Evolutionary conservation across 1,140 invertebrate genomes (phyloP).

Genomic region (Aphelenchoides avenae): DNA sequence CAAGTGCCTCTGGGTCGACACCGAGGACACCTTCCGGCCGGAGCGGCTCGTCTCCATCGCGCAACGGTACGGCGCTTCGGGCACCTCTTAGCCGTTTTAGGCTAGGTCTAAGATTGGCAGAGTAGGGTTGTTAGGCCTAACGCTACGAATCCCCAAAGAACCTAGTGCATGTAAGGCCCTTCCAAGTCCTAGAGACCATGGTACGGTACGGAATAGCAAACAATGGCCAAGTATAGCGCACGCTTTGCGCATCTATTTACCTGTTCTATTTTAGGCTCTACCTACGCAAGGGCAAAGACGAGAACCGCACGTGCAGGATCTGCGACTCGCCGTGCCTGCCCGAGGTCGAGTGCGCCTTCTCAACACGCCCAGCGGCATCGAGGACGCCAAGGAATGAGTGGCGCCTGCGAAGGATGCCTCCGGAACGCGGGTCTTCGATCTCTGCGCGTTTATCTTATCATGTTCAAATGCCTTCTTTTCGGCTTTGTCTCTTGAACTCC

Average conservation of each 20-base stretch:
- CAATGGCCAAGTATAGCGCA: conserved; percentile 93
- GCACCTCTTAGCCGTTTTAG: conserved; percentile 88
- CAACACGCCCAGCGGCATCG: conserved; percentile 88
- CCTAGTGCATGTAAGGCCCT: conserved; percentile 84
- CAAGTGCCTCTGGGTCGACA: conserved; percentile 94
- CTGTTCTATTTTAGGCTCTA: conserved; percentile 62
- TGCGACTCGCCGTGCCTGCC: conserved; percentile 96
- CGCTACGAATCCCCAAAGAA: conserved; percentile 99
- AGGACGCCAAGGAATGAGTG: conserved; percentile 78
- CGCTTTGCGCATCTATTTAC: conserved; percentile 64
- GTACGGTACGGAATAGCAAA: conserved; percentile 98
- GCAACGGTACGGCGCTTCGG: conserved; percentile 74
- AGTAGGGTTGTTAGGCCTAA: conserved; percentile 93
- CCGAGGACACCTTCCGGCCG: conserved; percentile 86
- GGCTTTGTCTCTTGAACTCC: no score
- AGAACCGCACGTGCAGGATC: conserved; percentile 93
- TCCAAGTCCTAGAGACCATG: conserved; percentile 80
- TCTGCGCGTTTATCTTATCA: no score
- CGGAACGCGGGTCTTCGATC: no score
- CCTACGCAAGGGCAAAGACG: conserved; percentile 86
- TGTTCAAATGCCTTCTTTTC: no score
- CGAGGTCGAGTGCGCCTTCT: conserved; percentile 93
- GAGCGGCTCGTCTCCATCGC: conserved; percentile 63
- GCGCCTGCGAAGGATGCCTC: no score
- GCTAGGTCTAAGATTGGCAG: conserved; percentile 88